A percentile compares a stretch with the other conserved stretches of the same genome.
Conservation (phyloP, 2,888 invertebrate species). For the Protodeltote pygarga region DNA sequence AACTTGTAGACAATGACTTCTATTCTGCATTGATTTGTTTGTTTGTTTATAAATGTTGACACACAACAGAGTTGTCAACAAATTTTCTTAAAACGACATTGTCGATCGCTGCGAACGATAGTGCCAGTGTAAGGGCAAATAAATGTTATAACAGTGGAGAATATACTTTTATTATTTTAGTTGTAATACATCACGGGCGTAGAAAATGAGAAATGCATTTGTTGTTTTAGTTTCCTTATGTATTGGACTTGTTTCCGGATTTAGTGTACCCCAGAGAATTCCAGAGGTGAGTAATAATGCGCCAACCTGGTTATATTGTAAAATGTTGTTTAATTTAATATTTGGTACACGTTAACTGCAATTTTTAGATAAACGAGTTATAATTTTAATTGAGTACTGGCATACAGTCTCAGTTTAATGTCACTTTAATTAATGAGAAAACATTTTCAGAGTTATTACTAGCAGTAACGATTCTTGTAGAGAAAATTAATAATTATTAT, state of each 20-base stretch:
- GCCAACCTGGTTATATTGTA: slow-evolving; percentile 15
- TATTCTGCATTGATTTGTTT: slow-evolving; percentile 8
- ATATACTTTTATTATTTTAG: slow-evolving; percentile 26
- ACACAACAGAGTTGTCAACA: slow-evolving; percentile 20
- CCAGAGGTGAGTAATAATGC: slow-evolving; percentile 62
- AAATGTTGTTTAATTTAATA: slow-evolving; percentile 10
- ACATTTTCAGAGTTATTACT: too few species aligned
- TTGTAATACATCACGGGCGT: slow-evolving; percentile 25
- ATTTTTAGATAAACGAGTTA: neutral
- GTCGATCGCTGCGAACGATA: slow-evolving; percentile 1
- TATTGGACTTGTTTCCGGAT: slow-evolving; percentile 64
- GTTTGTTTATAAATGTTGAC: slow-evolving; percentile 10
- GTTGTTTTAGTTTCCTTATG: slow-evolving; percentile 64
- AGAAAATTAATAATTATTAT: too few species aligned
- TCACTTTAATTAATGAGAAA: too few species aligned
- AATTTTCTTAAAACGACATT: slow-evolving; percentile 13
- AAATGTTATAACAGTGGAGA: slow-evolving; percentile 8
- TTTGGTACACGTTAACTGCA: neutral
- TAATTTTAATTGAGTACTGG: too few species aligned
- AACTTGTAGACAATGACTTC: slow-evolving; percentile 25
- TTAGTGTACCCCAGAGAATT: slow-evolving; percentile 59
- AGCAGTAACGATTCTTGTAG: too few species aligned
- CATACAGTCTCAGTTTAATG: too few species aligned
- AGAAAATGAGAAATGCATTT: slow-evolving; percentile 66
- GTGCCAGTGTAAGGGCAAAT: slow-evolving; percentile 4